Evolutionary conservation across 2,888 invertebrate genomes (phyloP).

Genomic region (Nymphalis urticae): DNA sequence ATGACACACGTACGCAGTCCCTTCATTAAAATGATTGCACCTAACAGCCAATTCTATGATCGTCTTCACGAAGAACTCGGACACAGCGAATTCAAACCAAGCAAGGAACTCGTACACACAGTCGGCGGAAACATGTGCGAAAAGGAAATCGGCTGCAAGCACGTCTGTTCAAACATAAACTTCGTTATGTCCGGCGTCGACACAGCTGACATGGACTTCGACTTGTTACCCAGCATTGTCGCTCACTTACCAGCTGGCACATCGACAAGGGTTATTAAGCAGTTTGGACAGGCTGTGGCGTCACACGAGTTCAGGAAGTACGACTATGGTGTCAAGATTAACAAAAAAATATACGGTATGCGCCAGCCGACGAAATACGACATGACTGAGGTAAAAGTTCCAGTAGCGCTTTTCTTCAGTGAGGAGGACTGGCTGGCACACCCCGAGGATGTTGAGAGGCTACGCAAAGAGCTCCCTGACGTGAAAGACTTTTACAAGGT

Average conservation of each 20-base stretch:
- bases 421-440: conserved; percentile 85
- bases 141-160: conserved; percentile 63
- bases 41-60: conserved; percentile 56
- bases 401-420: conserved; percentile 69
- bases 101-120: conserved; percentile 52
- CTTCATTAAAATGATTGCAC: conserved; percentile 66
- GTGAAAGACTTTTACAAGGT: conserved; percentile 79
- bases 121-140: conserved; percentile 66
- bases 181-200: conserved; percentile 84
- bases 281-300: conserved; percentile 78
- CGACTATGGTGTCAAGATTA: conserved; percentile 65
- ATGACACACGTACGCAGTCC: conserved; percentile 71
- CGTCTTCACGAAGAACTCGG: conserved; percentile 54
- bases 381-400: conserved; percentile 62
- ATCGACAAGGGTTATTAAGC: conserved; percentile 77
- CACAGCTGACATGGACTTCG: conserved; percentile 77
- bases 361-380: conserved; percentile 64
- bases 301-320: conserved; percentile 64
- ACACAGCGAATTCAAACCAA: conserved; percentile 60
- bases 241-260: conserved; percentile 81
- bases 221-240: conserved; percentile 78
- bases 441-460: conserved; percentile 80
- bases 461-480: conserved; percentile 80
- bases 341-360: conserved; percentile 64
- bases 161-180: conserved; percentile 82